These are phyloP conservation scores for Ceratotherium simum DNA, from an alignment of 2,113 vertebrate genomes.

Conservation along the genomic window DNA sequence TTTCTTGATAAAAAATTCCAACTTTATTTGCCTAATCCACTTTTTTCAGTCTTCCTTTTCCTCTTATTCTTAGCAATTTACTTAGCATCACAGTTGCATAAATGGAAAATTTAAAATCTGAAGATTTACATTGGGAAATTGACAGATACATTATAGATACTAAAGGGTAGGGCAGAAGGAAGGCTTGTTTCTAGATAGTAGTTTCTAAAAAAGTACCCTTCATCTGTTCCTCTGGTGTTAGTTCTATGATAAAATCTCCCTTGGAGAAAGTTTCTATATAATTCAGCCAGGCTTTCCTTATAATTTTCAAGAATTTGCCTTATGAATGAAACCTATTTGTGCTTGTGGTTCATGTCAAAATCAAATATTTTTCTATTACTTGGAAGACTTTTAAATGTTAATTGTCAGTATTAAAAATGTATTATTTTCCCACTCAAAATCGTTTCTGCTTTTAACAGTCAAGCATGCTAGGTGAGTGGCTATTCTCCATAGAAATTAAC, in stretches of 20 bases:
- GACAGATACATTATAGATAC: background rate
- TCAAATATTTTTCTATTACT: constrained; percentile 49
- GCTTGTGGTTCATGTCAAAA: constrained; percentile 27
- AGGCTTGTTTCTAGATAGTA: background rate
- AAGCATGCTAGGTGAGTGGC: background rate
- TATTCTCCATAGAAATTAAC: constrained; percentile 50
- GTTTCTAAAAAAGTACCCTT: background rate
- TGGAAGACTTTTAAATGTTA: constrained; percentile 44
- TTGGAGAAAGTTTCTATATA: background rate
- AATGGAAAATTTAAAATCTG: background rate
- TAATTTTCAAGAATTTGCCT: background rate
- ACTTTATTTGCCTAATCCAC: background rate
- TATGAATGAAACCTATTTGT: constrained; percentile 39
- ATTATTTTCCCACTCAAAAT: constrained; percentile 30
- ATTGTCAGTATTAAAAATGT: constrained; percentile 49
- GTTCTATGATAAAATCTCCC: background rate
- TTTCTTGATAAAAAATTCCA: background rate
- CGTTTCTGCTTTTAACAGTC: background rate
- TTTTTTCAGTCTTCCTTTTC: background rate
- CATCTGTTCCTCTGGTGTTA: background rate
- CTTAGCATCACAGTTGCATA: background rate
- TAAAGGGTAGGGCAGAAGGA: background rate
- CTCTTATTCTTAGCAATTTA: background rate
- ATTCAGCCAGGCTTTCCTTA: background rate
- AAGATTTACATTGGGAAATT: background rate